phyloP scores from a whole-genome alignment of 37 sponge, comb jelly and placozoan genomes.

The Mnemiopsis leidyi region DNA sequence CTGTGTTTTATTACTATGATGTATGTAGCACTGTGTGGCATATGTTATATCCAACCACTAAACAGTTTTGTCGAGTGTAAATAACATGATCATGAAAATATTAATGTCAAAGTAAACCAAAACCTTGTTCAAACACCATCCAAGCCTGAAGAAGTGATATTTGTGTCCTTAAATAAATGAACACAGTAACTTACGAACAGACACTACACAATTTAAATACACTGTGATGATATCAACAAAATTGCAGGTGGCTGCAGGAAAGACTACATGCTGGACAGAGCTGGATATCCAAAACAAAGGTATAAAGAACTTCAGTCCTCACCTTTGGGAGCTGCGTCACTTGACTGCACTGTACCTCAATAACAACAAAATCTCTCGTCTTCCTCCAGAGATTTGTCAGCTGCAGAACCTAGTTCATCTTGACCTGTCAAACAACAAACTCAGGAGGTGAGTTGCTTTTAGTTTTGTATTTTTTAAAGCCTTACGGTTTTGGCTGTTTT shows the following conservation, averaged over 20 bases:
- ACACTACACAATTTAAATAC: no score
- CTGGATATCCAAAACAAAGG: constrained; percentile 26
- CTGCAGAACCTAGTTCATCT: constrained; percentile 75
- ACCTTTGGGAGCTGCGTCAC: constrained; percentile 78
- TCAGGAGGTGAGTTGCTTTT: constrained; percentile 65
- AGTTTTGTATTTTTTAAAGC: no score
- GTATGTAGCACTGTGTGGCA: neutral
- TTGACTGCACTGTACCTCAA: constrained; percentile 79
- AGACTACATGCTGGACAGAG: constrained; percentile 63
- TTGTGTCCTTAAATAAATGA: no score
- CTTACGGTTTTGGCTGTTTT: no score
- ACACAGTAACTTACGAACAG: no score
- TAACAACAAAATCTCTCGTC: constrained; percentile 75
- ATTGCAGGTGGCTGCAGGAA: constrained; percentile 53
- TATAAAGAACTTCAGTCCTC: constrained; percentile 77
- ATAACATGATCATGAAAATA: no score
- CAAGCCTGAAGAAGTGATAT: no score
- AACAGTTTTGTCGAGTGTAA: no score
- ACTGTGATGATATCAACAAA: no score
- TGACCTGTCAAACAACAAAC: constrained; percentile 91
- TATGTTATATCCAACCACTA: no score
- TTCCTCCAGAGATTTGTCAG: constrained; percentile 83
- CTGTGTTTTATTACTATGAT: constrained; percentile 21
- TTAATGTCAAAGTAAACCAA: no score
- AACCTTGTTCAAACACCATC: no score